Evolutionary conservation across 2,888 invertebrate species (phyloP).

Genomic region (Ditylenchus weischeri): DNA sequence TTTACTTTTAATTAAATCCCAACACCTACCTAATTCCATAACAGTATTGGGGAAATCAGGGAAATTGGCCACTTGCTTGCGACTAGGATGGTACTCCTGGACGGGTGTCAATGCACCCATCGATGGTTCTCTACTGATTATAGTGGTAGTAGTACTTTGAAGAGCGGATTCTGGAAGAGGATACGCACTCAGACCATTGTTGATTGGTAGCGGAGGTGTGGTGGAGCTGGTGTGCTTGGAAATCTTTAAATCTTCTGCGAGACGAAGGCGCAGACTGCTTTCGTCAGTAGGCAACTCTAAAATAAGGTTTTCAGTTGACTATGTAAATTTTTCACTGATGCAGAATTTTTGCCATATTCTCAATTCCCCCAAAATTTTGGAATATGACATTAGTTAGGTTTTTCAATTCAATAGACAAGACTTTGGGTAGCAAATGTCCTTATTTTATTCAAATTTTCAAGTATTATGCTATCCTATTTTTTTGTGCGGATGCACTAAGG

Average conservation of each 20-base stretch:
- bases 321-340: too few species aligned
- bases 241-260: not conserved
- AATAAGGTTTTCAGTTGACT: not conserved
- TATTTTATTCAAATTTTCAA: too few species aligned
- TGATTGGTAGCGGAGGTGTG: not conserved
- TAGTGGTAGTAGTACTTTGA: too few species aligned
- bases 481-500: too few species aligned
- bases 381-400: too few species aligned
- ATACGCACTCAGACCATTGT: too few species aligned
- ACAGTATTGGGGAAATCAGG: conserved; percentile 8
- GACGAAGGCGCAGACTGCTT: not conserved
- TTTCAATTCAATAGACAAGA: too few species aligned
- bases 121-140: not conserved
- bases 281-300: conserved; percentile 5
- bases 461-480: too few species aligned
- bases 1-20: not conserved
- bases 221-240: not conserved
- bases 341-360: too few species aligned
- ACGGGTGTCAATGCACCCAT: not conserved
- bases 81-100: conserved; percentile 1
- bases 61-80: not conserved
- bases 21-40: not conserved
- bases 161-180: too few species aligned
- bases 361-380: too few species aligned
- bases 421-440: too few species aligned